These are phyloP conservation scores for Melanostoma mellinum DNA, from an alignment of 2,888 invertebrate species.

Conservation along the genomic window DNA sequence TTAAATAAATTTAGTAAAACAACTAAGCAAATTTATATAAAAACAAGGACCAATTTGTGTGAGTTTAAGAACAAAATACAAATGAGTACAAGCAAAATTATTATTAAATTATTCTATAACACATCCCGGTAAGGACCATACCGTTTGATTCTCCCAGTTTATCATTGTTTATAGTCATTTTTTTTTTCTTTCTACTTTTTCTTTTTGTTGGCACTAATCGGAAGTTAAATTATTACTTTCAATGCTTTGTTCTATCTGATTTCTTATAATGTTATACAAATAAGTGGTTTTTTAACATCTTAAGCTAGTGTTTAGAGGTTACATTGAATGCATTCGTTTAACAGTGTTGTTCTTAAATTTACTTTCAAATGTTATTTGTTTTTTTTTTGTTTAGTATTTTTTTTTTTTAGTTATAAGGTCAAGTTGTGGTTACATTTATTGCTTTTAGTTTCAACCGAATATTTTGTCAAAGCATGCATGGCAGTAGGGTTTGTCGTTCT, in stretches of 20 bases:
- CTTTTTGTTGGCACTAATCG: constrained; percentile 60
- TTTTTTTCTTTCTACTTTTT: constrained; percentile 27
- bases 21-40: constrained; percentile 5
- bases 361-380: constrained; percentile 28
- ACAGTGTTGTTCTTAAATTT: constrained; percentile 29
- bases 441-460: constrained; percentile 87
- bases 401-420: constrained; percentile 20
- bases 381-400: constrained; percentile 7
- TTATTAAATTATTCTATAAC: constrained; percentile 49
- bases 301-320: constrained; percentile 20
- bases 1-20: constrained; percentile 49
- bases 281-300: constrained; percentile 29
- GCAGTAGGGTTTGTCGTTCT: constrained; percentile 99
- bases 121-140: constrained; percentile 40
- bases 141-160: constrained; percentile 21
- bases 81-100: constrained; percentile 19
- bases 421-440: constrained; percentile 1
- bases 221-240: constrained; percentile 50
- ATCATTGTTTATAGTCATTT: constrained; percentile 39
- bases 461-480: constrained; percentile 98
- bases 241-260: constrained; percentile 25
- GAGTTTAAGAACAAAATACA: constrained; percentile 4
- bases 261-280: constrained; percentile 31
- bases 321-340: constrained; percentile 43
- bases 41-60: constrained; percentile 19